Evolutionary conservation across 2,797 vertebrate genomes (phyloP).

Genomic region (Synanceia verrucosa): DNA sequence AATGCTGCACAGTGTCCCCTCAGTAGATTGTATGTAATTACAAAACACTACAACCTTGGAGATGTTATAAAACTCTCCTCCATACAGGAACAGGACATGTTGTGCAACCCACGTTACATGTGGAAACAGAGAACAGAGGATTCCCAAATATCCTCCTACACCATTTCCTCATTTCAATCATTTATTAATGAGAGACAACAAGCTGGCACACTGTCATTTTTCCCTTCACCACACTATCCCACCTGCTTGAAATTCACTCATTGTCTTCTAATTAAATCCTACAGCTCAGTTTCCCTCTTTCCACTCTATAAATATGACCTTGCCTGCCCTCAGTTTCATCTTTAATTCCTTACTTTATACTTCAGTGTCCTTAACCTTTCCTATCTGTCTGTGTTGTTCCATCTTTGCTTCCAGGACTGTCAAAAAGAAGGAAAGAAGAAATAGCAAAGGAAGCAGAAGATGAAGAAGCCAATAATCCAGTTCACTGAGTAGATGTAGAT

Average conservation of each 20-base stretch:
- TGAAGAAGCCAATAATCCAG: constrained; percentile 94
- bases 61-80: neutral
- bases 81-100: constrained; percentile 16
- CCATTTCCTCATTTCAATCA: constrained; percentile 46
- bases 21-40: neutral
- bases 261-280: constrained; percentile 24
- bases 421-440: constrained; percentile 88
- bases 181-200: constrained; percentile 62
- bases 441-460: constrained; percentile 94
- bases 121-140: constrained; percentile 31
- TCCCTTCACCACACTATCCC: constrained; percentile 6
- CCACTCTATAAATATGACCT: neutral
- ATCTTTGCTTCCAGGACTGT: constrained; percentile 12
- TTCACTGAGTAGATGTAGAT: constrained; percentile 96
- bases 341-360: constrained; percentile 1
- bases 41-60: constrained; percentile 3
- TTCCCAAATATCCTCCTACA: constrained; percentile 32
- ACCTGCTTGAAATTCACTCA: constrained; percentile 31
- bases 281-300: neutral
- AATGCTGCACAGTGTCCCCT: neutral
- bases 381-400: neutral
- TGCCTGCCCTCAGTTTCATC: neutral
- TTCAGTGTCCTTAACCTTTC: neutral
- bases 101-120: constrained; percentile 30
- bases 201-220: constrained; percentile 34